A percentile compares a stretch with the other conserved stretches of the same genome.
Evolutionary conservation across 2,113 vertebrate species (phyloP).

Genomic region (Gorilla gorilla): DNA sequence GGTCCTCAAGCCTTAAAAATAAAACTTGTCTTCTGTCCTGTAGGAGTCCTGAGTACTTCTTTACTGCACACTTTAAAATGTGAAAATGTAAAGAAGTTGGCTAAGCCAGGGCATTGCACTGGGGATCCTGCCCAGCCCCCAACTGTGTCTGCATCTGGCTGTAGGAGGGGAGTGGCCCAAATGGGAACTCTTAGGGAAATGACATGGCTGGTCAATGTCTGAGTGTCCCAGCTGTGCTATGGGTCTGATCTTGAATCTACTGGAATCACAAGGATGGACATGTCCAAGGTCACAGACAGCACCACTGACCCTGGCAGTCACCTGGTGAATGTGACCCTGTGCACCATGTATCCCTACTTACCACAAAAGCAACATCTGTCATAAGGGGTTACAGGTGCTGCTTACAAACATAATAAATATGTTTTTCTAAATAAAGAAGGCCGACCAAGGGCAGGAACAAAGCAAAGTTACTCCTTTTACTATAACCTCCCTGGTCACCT

Average conservation of each 20-base stretch:
- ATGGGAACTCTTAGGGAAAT: not conserved
- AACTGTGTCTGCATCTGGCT: not conserved
- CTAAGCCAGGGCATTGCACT: not conserved
- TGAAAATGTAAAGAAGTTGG: not conserved
- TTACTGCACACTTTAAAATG: not conserved
- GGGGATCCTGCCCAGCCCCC: not conserved
- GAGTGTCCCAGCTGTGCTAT: not conserved
- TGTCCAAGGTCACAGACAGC: not conserved
- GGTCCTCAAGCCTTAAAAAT: not conserved
- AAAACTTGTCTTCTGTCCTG: not conserved
- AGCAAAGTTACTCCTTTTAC: not conserved
- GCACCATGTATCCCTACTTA: not conserved
- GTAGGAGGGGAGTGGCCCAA: not conserved
- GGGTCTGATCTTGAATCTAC: not conserved
- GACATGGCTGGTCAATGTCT: not conserved
- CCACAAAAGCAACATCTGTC: not conserved
- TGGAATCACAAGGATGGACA: not conserved
- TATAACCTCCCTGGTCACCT: not conserved
- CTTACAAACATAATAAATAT: not conserved
- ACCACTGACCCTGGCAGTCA: too few relatives aligned
- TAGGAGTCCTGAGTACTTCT: not conserved
- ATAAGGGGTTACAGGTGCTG: not conserved
- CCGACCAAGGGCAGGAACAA: not conserved
- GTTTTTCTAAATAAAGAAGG: not conserved
- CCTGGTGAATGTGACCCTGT: not conserved